These are phyloP conservation scores for Dendroctonus ponderosae DNA, from an alignment of 1,140 invertebrate genomes.

Conservation along the genomic window DNA sequence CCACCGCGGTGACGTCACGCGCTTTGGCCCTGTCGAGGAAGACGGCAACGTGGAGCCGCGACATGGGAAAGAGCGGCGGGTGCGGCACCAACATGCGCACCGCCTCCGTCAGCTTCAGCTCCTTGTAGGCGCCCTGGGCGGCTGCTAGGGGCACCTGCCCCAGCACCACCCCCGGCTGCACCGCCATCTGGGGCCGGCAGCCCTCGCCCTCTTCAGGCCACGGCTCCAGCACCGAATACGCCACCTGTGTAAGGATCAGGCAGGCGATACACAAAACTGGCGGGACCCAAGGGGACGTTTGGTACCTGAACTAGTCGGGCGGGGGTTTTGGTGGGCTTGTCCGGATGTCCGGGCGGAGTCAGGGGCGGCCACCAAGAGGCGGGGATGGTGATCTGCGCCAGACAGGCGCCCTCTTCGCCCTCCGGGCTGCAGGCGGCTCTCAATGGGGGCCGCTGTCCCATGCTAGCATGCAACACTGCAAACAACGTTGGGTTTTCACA, in stretches of 20 bases:
- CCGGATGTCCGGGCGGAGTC: conserved; percentile 59
- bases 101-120: conserved; percentile 74
- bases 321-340: conserved; percentile 59
- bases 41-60: conserved; percentile 82
- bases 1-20: conserved; percentile 70
- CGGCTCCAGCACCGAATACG: conserved; percentile 81
- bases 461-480: conserved; percentile 65
- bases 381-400: conserved; percentile 79
- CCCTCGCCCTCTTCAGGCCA: conserved; percentile 63
- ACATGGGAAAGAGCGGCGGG: conserved; percentile 80
- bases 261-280: neutral
- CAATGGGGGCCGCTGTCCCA: conserved; percentile 59
- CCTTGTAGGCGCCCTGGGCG: conserved; percentile 76
- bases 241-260: conserved; percentile 51
- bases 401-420: conserved; percentile 83
- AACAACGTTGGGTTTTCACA: conserved; percentile 1
- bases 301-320: conserved; percentile 65
- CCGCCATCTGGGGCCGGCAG: conserved; percentile 72
- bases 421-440: conserved; percentile 84
- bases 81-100: conserved; percentile 84
- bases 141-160: conserved; percentile 71
- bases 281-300: neutral
- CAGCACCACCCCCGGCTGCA: conserved; percentile 72
- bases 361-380: conserved; percentile 83
- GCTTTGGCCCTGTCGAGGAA: conserved; percentile 70